A percentile compares a stretch with the other conserved stretches of the same genome.
These are phyloP conservation scores for Myotis findleyi DNA, from an alignment of 2,797 vertebrate species.

Conservation along the genomic window DNA sequence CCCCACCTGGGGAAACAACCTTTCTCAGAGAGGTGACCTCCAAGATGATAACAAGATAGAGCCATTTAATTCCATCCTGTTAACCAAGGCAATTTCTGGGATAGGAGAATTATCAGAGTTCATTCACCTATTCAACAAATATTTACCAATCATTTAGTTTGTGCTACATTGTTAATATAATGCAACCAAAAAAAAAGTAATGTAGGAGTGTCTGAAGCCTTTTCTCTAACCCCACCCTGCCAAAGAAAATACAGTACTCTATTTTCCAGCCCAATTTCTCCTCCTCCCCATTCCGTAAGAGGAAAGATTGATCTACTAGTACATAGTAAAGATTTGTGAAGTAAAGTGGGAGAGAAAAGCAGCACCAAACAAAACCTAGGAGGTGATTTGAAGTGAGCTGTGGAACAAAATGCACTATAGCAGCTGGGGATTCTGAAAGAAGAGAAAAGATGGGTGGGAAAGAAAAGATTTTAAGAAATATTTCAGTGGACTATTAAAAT, in stretches of 20 bases:
- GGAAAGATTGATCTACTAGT: neutral
- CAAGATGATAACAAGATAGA: neutral
- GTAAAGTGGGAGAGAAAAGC: neutral
- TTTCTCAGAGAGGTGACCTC: neutral
- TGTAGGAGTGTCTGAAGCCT: neutral
- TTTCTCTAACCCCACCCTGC: neutral
- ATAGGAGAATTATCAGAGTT: slow-evolving; percentile 23
- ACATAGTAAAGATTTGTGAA: neutral
- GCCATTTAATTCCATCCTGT: neutral
- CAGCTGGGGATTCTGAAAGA: neutral
- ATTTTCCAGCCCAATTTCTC: neutral
- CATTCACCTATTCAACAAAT: neutral
- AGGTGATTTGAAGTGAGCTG: neutral
- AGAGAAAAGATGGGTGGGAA: neutral
- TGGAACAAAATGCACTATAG: neutral
- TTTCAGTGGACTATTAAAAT: neutral
- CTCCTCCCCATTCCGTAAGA: neutral
- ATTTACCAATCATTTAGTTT: neutral
- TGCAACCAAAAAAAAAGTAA: neutral
- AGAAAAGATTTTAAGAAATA: neutral
- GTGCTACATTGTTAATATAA: neutral
- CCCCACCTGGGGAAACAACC: too few relatives aligned
- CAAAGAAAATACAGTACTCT: neutral
- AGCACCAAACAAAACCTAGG: neutral
- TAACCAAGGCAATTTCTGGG: neutral